Evolutionary conservation across 2,797 vertebrate genomes (phyloP).

Genomic region (Crypturellus tataupa): DNA sequence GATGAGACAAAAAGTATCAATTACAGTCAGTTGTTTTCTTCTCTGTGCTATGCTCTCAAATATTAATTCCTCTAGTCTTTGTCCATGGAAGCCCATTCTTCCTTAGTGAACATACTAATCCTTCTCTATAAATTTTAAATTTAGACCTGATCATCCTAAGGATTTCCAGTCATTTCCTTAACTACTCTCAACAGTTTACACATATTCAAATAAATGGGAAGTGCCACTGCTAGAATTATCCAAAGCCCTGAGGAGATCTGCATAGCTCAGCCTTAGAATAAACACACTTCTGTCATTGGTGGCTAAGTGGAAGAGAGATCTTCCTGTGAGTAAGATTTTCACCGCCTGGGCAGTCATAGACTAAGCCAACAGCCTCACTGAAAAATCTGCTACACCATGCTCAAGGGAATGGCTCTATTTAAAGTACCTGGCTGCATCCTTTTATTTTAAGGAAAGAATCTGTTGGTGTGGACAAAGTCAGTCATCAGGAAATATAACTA

Average conservation of each 20-base stretch:
- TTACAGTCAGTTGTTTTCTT: slow-evolving; percentile 31
- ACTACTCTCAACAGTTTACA: not conserved
- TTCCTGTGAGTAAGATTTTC: not conserved
- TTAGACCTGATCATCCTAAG: not conserved
- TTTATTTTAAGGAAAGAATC: not conserved
- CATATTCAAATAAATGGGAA: slow-evolving; percentile 17
- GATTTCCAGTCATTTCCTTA: not conserved
- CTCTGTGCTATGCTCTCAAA: not conserved
- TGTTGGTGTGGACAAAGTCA: not conserved
- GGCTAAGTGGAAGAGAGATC: not conserved
- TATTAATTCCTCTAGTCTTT: not conserved
- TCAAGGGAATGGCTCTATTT: not conserved
- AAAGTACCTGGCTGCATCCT: not conserved
- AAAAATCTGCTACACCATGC: not conserved
- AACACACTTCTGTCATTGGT: not conserved
- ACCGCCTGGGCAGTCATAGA: not conserved
- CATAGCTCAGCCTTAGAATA: not conserved
- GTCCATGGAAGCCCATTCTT: not conserved
- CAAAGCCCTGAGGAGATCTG: not conserved
- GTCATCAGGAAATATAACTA: not conserved
- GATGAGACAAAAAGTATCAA: slow-evolving; percentile 8
- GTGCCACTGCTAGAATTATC: not conserved
- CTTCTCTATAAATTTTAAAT: not conserved
- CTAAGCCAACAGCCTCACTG: not conserved
- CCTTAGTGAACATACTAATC: not conserved